Conservation (phyloP, 2,888 invertebrate genomes). For the Acronicta psi region DNA sequence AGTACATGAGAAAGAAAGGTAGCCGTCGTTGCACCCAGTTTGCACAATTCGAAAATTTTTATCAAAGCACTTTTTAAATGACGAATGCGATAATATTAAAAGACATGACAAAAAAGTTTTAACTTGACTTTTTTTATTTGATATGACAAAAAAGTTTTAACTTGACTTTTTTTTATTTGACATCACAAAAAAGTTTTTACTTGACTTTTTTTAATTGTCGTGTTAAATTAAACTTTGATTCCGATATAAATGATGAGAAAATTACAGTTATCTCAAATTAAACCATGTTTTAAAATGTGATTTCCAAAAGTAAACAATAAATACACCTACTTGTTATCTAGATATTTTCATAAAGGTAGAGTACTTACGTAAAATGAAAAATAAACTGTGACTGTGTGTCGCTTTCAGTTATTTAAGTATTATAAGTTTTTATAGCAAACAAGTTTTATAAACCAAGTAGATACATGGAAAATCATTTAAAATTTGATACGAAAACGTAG, state of each 20-base stretch:
- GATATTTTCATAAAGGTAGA: constrained; percentile 53
- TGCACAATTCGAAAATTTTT: constrained; percentile 73
- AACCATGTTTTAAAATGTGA: constrained; percentile 37
- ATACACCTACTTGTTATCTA: constrained; percentile 45
- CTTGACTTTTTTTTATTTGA: constrained; percentile 32
- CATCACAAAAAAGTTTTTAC: constrained; percentile 16
- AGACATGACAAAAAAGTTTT: constrained; percentile 15
- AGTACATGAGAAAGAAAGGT: constrained; percentile 76
- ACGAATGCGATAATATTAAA: constrained; percentile 46
- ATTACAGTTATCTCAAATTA: constrained; percentile 34
- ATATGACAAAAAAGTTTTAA: constrained; percentile 17
- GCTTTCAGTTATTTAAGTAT: constrained; percentile 67
- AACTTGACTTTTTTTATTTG: constrained; percentile 32
- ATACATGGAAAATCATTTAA: constrained; percentile 70
- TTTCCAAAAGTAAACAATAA: constrained; percentile 40
- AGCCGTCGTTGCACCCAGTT: constrained; percentile 76
- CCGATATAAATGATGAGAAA: constrained; percentile 38
- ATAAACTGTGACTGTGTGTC: constrained; percentile 61
- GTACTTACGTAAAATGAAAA: constrained; percentile 32
- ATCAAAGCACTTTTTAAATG: constrained; percentile 59
- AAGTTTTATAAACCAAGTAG: constrained; percentile 66
- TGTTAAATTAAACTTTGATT: constrained; percentile 29
- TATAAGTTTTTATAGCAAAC: constrained; percentile 69
- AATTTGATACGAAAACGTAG: constrained; percentile 87
- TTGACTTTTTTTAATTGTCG: no score